Conservation (phyloP, 2,888 invertebrate genomes). For the Melanargia galathea region DNA sequence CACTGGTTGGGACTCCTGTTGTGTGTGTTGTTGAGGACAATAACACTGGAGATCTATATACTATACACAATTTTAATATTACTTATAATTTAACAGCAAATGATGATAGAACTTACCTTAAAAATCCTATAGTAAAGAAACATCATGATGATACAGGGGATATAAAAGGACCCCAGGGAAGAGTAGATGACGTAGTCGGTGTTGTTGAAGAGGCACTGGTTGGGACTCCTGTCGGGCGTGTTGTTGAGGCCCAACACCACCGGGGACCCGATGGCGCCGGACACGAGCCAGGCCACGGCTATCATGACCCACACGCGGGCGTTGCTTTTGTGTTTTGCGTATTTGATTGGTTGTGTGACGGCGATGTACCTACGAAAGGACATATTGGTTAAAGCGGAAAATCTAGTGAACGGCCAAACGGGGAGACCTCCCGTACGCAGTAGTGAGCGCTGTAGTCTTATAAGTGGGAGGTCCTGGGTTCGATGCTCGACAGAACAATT, state of each 20-base stretch:
- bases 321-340: constrained; percentile 99
- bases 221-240: constrained; percentile 91
- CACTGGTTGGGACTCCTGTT: constrained; percentile 92
- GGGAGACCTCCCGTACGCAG: neutral
- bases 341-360: constrained; percentile 99
- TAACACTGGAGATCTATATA: constrained; percentile 97
- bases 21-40: constrained; percentile 97
- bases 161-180: constrained; percentile 98
- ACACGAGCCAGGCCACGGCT: constrained; percentile 96
- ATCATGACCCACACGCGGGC: constrained; percentile 97
- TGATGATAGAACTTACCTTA: constrained; percentile 84
- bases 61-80: too few relatives aligned
- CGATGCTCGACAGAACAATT: too few relatives aligned
- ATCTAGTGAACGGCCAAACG: neutral
- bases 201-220: constrained; percentile 97
- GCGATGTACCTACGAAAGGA: constrained; percentile 93
- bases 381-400: neutral
- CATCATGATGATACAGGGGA: constrained; percentile 99
- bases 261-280: constrained; percentile 96
- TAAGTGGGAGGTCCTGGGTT: too few relatives aligned
- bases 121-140: constrained; percentile 98
- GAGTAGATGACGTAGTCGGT: constrained; percentile 99
- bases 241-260: constrained; percentile 98
- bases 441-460: too few relatives aligned
- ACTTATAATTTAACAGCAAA: neutral